phyloP scores from a whole-genome alignment of 2,888 invertebrate genomes.

The Tinea semifulvella region DNA sequence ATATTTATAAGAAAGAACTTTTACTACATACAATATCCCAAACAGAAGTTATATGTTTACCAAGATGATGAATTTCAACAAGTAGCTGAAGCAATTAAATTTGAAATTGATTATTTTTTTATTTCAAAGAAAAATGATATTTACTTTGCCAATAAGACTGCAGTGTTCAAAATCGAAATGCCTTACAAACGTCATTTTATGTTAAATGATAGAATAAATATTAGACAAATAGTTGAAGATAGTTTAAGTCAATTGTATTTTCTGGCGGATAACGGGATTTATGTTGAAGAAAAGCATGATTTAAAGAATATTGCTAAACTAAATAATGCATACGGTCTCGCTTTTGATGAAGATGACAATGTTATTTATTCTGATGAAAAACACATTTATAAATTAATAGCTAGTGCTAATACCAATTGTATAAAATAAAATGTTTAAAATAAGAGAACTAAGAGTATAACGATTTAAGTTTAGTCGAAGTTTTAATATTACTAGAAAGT shows the following conservation, averaged over 20 bases:
- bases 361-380: slow-evolving; percentile 40
- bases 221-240: slow-evolving; percentile 45
- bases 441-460: no score
- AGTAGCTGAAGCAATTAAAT: slow-evolving; percentile 37
- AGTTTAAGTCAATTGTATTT: slow-evolving; percentile 44
- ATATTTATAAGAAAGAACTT: slow-evolving; percentile 42
- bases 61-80: slow-evolving; percentile 33
- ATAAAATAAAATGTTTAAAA: no score
- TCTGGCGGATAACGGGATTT: slow-evolving; percentile 38
- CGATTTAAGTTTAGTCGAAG: no score
- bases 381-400: slow-evolving; percentile 36
- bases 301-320: slow-evolving; percentile 34
- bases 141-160: slow-evolving; percentile 49
- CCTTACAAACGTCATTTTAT: slow-evolving; percentile 25
- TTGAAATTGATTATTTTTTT: slow-evolving; percentile 45
- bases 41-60: slow-evolving; percentile 40
- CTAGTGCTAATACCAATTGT: no score
- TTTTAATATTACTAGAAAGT: no score
- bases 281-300: slow-evolving; percentile 37
- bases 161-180: slow-evolving; percentile 43
- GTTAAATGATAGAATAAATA: slow-evolving; percentile 34
- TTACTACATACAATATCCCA: slow-evolving; percentile 51
- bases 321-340: slow-evolving; percentile 37
- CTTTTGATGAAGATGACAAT: slow-evolving; percentile 44
- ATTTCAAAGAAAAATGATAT: slow-evolving; percentile 37